These are phyloP conservation scores for Tetraneura akinire DNA, from an alignment of 1,140 invertebrate species.

Conservation along the genomic window DNA sequence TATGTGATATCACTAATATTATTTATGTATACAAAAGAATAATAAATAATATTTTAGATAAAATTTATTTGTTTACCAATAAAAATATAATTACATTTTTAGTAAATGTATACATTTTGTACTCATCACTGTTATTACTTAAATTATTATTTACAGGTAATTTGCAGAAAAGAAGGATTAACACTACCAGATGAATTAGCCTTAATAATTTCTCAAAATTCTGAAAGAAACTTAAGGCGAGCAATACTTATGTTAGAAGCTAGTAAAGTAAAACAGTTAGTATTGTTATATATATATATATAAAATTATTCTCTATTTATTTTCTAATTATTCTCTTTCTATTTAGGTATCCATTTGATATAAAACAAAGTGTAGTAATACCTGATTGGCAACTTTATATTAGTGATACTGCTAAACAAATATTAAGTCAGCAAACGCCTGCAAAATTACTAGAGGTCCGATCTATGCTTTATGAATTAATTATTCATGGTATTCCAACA, in stretches of 20 bases:
- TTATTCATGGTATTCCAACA: slow-evolving; percentile 91
- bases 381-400: slow-evolving; percentile 95
- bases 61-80: too few species aligned
- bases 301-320: background rate
- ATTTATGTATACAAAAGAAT: too few species aligned
- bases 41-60: too few species aligned
- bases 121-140: background rate
- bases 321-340: slow-evolving; percentile 40
- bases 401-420: slow-evolving; percentile 81
- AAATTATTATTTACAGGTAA: slow-evolving; percentile 59
- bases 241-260: slow-evolving; percentile 94
- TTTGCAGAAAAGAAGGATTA: slow-evolving; percentile 86
- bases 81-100: too few species aligned
- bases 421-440: slow-evolving; percentile 85
- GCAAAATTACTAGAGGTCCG: slow-evolving; percentile 82
- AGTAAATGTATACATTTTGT: too few species aligned
- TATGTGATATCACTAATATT: too few species aligned
- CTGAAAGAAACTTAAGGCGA: slow-evolving; percentile 87
- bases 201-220: slow-evolving; percentile 74
- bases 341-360: slow-evolving; percentile 76
- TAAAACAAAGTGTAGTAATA: slow-evolving; percentile 78
- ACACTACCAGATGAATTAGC: slow-evolving; percentile 77
- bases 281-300: background rate
- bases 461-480: slow-evolving; percentile 86
- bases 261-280: slow-evolving; percentile 84